These are phyloP conservation scores for Ranitomeya variabilis DNA, from an alignment of 2,113 vertebrate species.

Conservation along the genomic window DNA sequence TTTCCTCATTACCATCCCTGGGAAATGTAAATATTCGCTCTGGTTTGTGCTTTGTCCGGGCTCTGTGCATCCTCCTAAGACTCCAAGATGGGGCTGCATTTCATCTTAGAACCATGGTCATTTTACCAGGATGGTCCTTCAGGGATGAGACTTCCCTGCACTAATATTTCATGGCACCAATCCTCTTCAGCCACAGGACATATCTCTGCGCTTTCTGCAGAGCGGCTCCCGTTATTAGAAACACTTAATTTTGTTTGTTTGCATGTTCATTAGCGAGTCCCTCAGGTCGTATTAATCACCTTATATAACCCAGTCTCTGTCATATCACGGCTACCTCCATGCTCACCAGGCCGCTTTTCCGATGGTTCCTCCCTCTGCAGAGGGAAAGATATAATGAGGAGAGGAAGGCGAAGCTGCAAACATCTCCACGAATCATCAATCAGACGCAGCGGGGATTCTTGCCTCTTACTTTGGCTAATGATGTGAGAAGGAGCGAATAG, in stretches of 20 bases:
- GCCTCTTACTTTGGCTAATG: constrained; percentile 32
- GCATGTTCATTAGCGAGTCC: constrained; percentile 39
- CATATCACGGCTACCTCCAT: not conserved
- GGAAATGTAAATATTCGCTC: not conserved
- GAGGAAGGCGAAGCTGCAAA: not conserved
- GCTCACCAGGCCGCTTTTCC: not conserved
- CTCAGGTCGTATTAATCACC: constrained; percentile 35
- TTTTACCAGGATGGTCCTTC: constrained; percentile 1
- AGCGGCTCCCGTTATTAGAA: constrained; percentile 4
- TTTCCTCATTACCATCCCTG: not conserved
- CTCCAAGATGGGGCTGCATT: not conserved
- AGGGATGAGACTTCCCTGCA: not conserved
- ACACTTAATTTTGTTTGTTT: constrained; percentile 54
- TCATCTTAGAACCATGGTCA: constrained; percentile 3
- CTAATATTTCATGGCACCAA: constrained; percentile 17
- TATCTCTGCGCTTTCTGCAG: not conserved
- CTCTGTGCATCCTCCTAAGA: not conserved
- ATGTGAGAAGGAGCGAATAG: constrained; percentile 5
- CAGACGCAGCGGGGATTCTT: constrained; percentile 16
- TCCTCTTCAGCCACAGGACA: not conserved
- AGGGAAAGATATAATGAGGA: constrained; percentile 25
- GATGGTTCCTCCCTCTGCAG: not conserved
- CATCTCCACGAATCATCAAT: constrained; percentile 39
- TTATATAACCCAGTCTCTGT: not conserved
- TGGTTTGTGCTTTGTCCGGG: not conserved